These are phyloP conservation scores for Strix occidentalis DNA, from an alignment of 2,797 vertebrate species.

Conservation along the genomic window DNA sequence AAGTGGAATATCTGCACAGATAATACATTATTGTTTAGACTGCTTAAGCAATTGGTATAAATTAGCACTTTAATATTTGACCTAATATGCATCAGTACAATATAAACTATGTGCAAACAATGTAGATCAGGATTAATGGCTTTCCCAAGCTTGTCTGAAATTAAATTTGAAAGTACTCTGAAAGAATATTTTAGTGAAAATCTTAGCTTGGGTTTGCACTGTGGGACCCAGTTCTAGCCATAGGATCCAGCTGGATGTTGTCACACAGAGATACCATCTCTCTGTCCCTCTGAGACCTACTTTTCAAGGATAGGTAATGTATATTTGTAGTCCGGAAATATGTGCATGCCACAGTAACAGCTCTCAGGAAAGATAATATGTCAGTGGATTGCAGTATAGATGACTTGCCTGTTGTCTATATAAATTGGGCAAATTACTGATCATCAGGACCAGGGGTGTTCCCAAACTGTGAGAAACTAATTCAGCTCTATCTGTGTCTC, in stretches of 20 bases:
- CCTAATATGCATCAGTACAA: background rate
- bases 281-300: background rate
- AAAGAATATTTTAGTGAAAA: background rate
- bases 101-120: background rate
- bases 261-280: background rate
- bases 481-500: background rate
- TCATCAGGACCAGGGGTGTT: fast-evolving
- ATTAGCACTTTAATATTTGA: constrained; percentile 5
- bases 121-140: background rate
- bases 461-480: background rate
- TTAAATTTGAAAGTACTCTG: background rate
- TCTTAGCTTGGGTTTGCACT: background rate
- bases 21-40: background rate
- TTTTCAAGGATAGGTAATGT: background rate
- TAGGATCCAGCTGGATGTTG: background rate
- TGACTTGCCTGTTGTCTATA: background rate
- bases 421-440: background rate
- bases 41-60: background rate
- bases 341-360: background rate
- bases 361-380: background rate
- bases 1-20: constrained; percentile 1
- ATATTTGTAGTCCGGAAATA: background rate
- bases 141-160: background rate
- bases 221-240: background rate
- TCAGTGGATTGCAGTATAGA: background rate